A percentile compares a stretch with the other conserved stretches of the same genome.
Evolutionary conservation across 2,888 invertebrate genomes (phyloP).

Genomic region (Drosophila buzzatii): DNA sequence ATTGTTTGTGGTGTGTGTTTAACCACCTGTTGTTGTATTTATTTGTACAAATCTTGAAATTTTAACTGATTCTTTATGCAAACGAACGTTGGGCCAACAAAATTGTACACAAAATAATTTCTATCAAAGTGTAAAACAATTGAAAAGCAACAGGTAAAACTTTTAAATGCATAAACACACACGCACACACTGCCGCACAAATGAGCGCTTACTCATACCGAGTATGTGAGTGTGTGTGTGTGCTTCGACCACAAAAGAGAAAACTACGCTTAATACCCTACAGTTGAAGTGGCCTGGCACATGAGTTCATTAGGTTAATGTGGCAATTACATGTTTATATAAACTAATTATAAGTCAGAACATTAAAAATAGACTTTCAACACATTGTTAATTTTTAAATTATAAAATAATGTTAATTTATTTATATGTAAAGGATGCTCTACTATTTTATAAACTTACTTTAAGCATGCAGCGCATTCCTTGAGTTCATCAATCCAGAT

Average conservation of each 20-base stretch:
- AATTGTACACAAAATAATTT: constrained; percentile 62
- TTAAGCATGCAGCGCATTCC: constrained; percentile 19
- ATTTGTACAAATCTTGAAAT: constrained; percentile 44
- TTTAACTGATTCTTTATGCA: constrained; percentile 54
- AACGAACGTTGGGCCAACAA: constrained; percentile 41
- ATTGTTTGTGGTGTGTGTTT: constrained; percentile 10
- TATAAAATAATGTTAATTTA: not conserved
- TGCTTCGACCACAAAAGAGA: constrained; percentile 74
- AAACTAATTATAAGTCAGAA: not conserved
- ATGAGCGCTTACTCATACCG: constrained; percentile 47
- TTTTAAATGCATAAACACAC: constrained; percentile 46
- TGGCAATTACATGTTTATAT: not conserved
- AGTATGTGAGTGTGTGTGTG: constrained; percentile 42
- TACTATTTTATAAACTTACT: not conserved
- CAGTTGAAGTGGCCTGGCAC: constrained; percentile 18
- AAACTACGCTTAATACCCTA: constrained; percentile 69
- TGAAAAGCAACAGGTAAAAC: constrained; percentile 72
- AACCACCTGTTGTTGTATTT: constrained; percentile 54
- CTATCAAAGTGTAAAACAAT: constrained; percentile 67
- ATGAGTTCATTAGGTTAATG: not conserved
- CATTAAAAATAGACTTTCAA: not conserved
- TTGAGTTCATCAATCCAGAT: constrained; percentile 6
- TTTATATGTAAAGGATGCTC: not conserved
- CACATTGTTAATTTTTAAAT: not conserved
- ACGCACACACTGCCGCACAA: constrained; percentile 30